Evolutionary conservation across 2,797 vertebrate genomes (phyloP).

Genomic region (Cetoscarus ocellatus): DNA sequence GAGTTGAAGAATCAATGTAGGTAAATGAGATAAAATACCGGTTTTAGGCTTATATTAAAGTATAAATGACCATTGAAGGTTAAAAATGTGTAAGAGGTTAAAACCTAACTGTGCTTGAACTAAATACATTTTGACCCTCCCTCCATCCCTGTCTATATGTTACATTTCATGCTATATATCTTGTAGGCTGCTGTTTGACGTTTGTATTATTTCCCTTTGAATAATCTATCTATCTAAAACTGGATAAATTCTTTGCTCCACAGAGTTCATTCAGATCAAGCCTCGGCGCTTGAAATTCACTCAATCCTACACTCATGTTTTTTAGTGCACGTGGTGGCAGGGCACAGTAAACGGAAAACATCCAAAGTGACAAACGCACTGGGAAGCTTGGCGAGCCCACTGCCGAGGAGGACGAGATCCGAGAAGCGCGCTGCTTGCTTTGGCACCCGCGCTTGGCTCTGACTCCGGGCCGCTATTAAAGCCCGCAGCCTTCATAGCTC

Average conservation of each 20-base stretch:
- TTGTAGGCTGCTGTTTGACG: no score
- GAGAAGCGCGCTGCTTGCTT: conserved; percentile 67
- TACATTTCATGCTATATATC: no score
- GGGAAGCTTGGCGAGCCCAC: conserved; percentile 53
- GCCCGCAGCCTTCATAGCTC: conserved; percentile 44
- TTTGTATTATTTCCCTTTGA: background rate
- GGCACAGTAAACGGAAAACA: conserved; percentile 45
- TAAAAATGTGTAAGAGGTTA: no score
- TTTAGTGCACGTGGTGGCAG: conserved; percentile 36
- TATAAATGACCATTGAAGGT: no score
- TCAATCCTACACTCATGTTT: conserved; percentile 10
- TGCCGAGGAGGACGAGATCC: conserved; percentile 51
- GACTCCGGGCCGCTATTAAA: conserved; percentile 59
- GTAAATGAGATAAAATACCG: no score
- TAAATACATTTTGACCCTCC: no score
- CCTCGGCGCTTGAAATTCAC: background rate
- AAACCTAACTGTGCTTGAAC: no score
- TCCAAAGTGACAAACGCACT: conserved; percentile 63
- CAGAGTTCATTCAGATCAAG: background rate
- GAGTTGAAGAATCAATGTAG: no score
- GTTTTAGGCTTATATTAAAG: no score
- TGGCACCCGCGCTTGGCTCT: conserved; percentile 61
- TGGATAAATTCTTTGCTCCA: background rate
- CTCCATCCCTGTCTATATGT: no score
- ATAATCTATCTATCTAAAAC: no score